Evolutionary conservation across 2,888 invertebrate genomes (phyloP).

Genomic region (Xylophagus ater): DNA sequence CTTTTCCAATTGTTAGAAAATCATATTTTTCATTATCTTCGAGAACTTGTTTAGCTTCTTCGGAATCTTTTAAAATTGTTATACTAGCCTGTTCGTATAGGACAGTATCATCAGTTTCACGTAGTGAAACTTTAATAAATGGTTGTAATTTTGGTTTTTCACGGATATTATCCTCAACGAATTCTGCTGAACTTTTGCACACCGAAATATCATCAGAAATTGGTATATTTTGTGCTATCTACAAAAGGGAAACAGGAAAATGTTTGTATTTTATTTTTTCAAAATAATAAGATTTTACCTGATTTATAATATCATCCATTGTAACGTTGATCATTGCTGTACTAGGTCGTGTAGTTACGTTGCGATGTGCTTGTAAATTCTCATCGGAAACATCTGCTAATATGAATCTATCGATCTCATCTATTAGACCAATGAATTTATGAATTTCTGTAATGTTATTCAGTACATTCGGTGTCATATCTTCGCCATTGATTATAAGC

Average conservation of each 20-base stretch:
- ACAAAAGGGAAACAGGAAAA: not conserved
- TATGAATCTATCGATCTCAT: not conserved
- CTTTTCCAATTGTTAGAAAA: too few species aligned
- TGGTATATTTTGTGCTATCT: slow-evolving; percentile 6
- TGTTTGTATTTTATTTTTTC: not conserved
- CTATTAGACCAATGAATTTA: not conserved
- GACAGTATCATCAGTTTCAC: slow-evolving; percentile 54
- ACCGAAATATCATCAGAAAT: not conserved
- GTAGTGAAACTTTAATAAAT: slow-evolving; percentile 50
- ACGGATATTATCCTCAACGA: slow-evolving; percentile 5
- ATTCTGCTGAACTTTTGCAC: not conserved
- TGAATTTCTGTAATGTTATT: not conserved
- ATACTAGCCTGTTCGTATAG: slow-evolving; percentile 53
- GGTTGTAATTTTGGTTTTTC: slow-evolving; percentile 33
- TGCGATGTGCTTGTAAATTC: not conserved
- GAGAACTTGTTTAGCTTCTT: too few species aligned
- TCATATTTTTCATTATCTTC: too few species aligned
- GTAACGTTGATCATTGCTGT: slow-evolving; percentile 8
- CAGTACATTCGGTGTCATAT: slow-evolving; percentile 2
- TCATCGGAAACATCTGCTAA: slow-evolving; percentile 1
- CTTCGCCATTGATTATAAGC: slow-evolving; percentile 1
- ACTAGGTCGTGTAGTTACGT: slow-evolving; percentile 1
- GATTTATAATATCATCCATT: slow-evolving; percentile 10
- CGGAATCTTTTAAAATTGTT: slow-evolving; percentile 49
- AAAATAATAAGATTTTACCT: not conserved